Evolutionary conservation across 2,797 vertebrate genomes (phyloP).

Genomic region (Sarcoramphus papa): DNA sequence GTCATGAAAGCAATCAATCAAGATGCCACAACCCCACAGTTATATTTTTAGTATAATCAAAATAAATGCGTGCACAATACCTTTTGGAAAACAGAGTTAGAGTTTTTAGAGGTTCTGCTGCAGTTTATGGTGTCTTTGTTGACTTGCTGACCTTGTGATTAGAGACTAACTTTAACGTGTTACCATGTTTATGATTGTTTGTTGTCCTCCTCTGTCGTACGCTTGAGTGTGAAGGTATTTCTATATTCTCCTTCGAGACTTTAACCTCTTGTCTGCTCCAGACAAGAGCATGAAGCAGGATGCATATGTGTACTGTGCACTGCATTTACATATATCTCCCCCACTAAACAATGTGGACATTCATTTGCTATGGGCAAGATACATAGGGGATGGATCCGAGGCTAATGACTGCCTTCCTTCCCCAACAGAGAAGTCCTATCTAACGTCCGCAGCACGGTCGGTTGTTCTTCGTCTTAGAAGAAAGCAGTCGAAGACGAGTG

Average conservation of each 20-base stretch:
- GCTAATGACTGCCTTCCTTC: not conserved
- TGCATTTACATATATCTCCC: not conserved
- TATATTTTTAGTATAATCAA: conserved; percentile 45
- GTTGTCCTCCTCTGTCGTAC: not conserved
- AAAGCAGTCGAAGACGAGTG: not conserved
- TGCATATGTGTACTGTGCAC: not conserved
- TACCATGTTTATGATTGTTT: not conserved
- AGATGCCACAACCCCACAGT: conserved; percentile 19
- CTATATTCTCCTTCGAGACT: not conserved
- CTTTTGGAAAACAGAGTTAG: not conserved
- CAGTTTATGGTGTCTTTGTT: not conserved
- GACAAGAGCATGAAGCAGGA: not conserved
- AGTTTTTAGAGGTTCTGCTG: not conserved
- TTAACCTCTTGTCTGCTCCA: not conserved
- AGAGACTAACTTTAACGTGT: not conserved
- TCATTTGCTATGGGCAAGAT: not conserved
- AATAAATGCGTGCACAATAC: conserved; percentile 2
- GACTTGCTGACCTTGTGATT: not conserved
- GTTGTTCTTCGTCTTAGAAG: not conserved
- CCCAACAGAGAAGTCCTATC: not conserved
- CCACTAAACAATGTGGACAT: not conserved
- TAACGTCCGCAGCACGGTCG: not conserved
- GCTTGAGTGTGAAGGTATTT: not conserved
- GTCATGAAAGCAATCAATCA: conserved; percentile 62
- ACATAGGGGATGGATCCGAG: not conserved